These are phyloP conservation scores for Enteromius mattozi DNA, from an alignment of 2,797 vertebrate species.

Conservation along the genomic window DNA sequence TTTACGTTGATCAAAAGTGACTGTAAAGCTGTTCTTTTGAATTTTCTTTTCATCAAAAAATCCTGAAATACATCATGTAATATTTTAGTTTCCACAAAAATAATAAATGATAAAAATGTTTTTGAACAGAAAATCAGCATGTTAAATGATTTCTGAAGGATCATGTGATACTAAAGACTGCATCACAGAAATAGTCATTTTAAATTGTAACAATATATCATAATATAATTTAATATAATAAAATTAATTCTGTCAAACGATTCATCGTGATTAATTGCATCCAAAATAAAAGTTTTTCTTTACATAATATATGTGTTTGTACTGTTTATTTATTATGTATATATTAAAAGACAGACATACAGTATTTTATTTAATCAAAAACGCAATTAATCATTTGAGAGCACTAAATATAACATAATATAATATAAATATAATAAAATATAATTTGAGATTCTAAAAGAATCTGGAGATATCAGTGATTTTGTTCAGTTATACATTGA, in stretches of 20 bases:
- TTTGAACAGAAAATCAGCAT: not conserved
- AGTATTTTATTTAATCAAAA: too few species aligned
- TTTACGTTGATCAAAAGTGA: not conserved
- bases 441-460: too few species aligned
- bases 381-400: too few species aligned
- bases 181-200: not conserved
- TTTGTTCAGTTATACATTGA: not conserved
- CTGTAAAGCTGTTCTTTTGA: not conserved
- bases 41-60: not conserved
- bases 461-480: not conserved
- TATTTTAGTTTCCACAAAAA: not conserved
- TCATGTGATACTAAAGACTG: not conserved
- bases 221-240: not conserved
- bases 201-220: not conserved
- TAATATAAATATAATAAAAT: too few species aligned
- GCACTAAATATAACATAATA: too few species aligned
- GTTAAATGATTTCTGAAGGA: not conserved
- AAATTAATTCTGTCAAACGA: too few species aligned
- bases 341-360: too few species aligned
- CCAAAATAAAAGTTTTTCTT: too few species aligned
- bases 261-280: too few species aligned
- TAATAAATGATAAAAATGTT: too few species aligned
- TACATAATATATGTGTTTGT: too few species aligned
- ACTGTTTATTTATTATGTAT: too few species aligned
- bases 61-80: not conserved